These are phyloP conservation scores for Stenodema calcarata DNA, from an alignment of 2,888 invertebrate species.

Conservation along the genomic window DNA sequence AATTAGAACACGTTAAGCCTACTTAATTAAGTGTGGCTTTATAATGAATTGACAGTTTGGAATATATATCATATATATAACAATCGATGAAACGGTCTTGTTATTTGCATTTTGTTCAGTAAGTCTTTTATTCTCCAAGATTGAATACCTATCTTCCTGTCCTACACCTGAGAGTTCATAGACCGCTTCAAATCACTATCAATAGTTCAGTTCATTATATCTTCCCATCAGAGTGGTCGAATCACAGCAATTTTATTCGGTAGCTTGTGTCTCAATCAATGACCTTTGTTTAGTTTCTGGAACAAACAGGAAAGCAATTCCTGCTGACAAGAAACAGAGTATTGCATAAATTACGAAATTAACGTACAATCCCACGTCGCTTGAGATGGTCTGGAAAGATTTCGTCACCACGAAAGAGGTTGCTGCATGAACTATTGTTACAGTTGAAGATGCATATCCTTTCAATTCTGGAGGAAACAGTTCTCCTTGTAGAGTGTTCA, in stretches of 20 bases:
- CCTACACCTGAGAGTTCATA: too few species aligned
- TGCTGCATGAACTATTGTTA: constrained; percentile 54
- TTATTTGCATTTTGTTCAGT: too few species aligned
- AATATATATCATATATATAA: too few species aligned
- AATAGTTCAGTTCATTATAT: too few species aligned
- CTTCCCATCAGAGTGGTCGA: too few species aligned
- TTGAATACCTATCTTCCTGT: too few species aligned
- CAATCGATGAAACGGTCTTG: too few species aligned
- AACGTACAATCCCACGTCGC: constrained; percentile 52
- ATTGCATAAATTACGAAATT: constrained; percentile 54
- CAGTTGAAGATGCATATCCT: constrained; percentile 55
- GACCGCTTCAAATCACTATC: too few species aligned
- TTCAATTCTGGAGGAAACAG: constrained; percentile 55
- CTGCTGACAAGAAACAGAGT: constrained; percentile 52
- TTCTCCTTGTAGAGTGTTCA: constrained; percentile 56
- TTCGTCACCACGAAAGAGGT: constrained; percentile 55
- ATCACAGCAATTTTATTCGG: neutral
- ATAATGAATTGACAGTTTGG: too few species aligned
- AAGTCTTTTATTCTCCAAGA: too few species aligned
- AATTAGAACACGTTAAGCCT: too few species aligned
- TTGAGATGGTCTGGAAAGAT: constrained; percentile 52
- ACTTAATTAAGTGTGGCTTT: too few species aligned
- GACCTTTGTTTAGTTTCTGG: constrained; percentile 55
- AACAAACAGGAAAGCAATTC: constrained; percentile 52
- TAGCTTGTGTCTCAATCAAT: constrained; percentile 44